Evolutionary conservation across 1,140 invertebrate species (phyloP), one percentile per base, ranked within the genome.

Genomic region (Microplitis demolitor): DNA sequence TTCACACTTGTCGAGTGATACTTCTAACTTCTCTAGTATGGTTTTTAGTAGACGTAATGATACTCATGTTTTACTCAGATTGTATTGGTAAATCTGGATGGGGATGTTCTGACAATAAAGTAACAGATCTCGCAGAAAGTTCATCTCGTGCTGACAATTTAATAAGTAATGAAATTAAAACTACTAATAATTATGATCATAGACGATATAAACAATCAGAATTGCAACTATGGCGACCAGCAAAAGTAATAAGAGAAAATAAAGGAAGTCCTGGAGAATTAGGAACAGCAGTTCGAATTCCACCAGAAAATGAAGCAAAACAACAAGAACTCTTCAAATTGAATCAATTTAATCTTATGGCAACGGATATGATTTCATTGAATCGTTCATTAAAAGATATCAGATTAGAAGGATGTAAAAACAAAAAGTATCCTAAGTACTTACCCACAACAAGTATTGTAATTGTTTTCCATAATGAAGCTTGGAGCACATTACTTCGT

Each of bases 331-430:
- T 97, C 83, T 99, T 99, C 86, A 97, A 98, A 85, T 90, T 97
- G 75, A 98, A 99, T 89, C 97, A 99, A 88, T 99, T 99, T 87
- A 99, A 99, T 89, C 89, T 99, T 74, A 87, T 99, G 83, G 98
- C 97, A 60, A 98, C 96, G 86, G 97, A 99, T 87, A 94, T 96
- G 91, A 99, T 99, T 78, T 97, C 97, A 45, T 85, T 99, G 45
- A 99, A 99, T 88, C 90, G 98, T 79, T 97, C 96, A 5, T 88
- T 99, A 13, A 93, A 95, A 16, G 98, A 99, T 89, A 95, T 99
- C 68, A 88, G 98, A 80, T 92, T 98, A 82, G 92, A 94, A 61
- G 92, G 93, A 34, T 97, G 93, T 82, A 94, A 92, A 84, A 89
- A 85, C 75, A 97, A 96, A 82, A 88, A 87, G 35, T 95, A 96